Evolutionary conservation across 2,113 vertebrate species (phyloP), one percentile per base, ranked within the genome.

Genomic region (Ancistrus triradiatus): DNA sequence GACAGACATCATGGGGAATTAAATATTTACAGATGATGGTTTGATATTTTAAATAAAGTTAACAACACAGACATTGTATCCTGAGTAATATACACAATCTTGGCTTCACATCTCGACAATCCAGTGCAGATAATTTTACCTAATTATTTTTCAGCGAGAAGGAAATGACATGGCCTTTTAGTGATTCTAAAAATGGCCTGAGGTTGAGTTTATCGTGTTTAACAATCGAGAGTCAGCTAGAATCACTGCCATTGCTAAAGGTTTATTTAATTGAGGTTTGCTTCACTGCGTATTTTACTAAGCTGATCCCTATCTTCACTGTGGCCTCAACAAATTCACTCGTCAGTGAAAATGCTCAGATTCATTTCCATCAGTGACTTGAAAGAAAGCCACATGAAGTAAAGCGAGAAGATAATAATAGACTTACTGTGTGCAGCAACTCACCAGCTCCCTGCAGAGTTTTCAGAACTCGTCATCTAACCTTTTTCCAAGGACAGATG

Each of bases 211-310:
- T 49, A 70, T 56, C 44, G 13, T 38, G 50, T 64, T 48, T 65
- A 70, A 37, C 51, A 56, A 33, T 63, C 22, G 17, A 28, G 43
- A 63, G 63, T 56, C 37, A 69, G 63, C 53, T 33, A 49, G 48
- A 61, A 66, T 38, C 47, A 27, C 17, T 3, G 38, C 64, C 66
- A 57, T 76, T 56, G 48, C 53, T 38, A 55, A 31, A 52, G 77
- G 68, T 78, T 84, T 77, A 65, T 81, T 70, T 83, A 67, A 17
- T 40, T 17, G 62, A 64, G 53, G 73, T 68, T 55, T 3, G 19
- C 61, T 66, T 47, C 46, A 35, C 21, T 9, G 50, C 61, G 67
- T 67, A 61, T 73, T 82, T 72, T 59, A 66, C 62, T 38, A 38
- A 69, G 46, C 58, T 42, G 72, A 75, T 77, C 65, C 58, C 78